Evolutionary conservation across 2,888 invertebrate genomes (phyloP).

Genomic region (Metopia argyrocephala): DNA sequence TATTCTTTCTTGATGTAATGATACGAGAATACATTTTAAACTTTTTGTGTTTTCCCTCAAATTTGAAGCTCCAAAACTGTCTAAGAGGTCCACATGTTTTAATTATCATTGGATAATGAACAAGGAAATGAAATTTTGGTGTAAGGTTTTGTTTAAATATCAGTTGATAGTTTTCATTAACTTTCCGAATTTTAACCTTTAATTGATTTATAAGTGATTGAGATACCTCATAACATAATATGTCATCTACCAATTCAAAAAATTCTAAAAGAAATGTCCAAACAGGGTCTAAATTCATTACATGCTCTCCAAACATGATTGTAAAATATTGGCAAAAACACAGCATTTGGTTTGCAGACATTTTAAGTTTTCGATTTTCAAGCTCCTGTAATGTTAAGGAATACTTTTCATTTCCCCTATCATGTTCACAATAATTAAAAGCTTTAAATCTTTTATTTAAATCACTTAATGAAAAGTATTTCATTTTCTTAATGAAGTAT

Average conservation of each 20-base stretch:
- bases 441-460: background rate
- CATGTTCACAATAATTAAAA: background rate
- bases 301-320: no score
- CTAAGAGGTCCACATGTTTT: background rate
- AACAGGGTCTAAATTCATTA: background rate
- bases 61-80: slow-evolving; percentile 28
- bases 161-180: background rate
- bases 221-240: background rate
- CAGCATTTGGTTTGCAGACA: slow-evolving; percentile 22
- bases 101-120: background rate
- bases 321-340: slow-evolving; percentile 14
- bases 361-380: slow-evolving; percentile 13
- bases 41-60: slow-evolving; percentile 17
- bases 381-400: background rate
- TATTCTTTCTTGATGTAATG: slow-evolving; percentile 16
- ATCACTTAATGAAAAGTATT: background rate
- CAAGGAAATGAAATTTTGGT: slow-evolving; percentile 6
- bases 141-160: no score
- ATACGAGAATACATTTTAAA: slow-evolving; percentile 35
- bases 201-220: background rate
- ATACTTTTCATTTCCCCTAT: background rate
- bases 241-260: slow-evolving; percentile 1
- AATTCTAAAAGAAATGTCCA: background rate
- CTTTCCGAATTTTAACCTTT: background rate
- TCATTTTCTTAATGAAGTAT: background rate